Evolutionary conservation across 1,140 invertebrate genomes (phyloP).

Genomic region (Drosophila melanogaster): DNA sequence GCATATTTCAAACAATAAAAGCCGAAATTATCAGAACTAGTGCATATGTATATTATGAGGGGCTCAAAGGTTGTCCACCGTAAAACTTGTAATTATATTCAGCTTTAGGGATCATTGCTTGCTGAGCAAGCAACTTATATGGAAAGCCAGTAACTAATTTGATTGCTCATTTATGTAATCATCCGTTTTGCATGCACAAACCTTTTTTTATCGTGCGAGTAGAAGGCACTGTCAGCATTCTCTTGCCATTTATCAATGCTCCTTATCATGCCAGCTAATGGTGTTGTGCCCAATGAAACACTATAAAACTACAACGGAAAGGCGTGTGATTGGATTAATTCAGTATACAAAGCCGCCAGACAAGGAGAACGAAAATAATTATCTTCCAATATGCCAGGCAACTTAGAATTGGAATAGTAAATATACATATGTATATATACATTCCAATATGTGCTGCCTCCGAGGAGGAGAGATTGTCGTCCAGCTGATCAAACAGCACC

Average conservation of each 20-base stretch:
- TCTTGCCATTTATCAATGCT: conserved; percentile 2
- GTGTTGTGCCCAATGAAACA: conserved; percentile 11
- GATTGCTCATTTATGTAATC: conserved; percentile 8
- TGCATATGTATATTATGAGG: background rate
- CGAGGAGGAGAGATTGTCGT: conserved; percentile 11
- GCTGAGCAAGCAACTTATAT: background rate
- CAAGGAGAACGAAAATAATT: conserved; percentile 54
- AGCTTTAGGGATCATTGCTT: background rate
- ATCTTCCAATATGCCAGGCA: conserved; percentile 57
- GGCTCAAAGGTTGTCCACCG: background rate
- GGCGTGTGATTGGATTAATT: conserved; percentile 26
- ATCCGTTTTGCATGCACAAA: background rate
- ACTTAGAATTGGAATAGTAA: conserved; percentile 19
- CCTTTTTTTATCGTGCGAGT: background rate
- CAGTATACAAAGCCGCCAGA: conserved; percentile 15
- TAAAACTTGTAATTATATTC: background rate
- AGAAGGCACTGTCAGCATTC: background rate
- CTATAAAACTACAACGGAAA: conserved; percentile 21
- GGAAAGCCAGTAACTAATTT: background rate
- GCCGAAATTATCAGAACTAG: background rate
- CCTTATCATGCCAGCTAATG: conserved; percentile 17
- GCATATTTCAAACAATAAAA: background rate
- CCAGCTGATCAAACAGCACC: conserved; percentile 28
- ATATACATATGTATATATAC: too few relatives aligned
- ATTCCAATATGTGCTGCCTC: conserved; percentile 36